Evolutionary conservation across 2,888 invertebrate species (phyloP).

Genomic region (Tetragnatha montana): DNA sequence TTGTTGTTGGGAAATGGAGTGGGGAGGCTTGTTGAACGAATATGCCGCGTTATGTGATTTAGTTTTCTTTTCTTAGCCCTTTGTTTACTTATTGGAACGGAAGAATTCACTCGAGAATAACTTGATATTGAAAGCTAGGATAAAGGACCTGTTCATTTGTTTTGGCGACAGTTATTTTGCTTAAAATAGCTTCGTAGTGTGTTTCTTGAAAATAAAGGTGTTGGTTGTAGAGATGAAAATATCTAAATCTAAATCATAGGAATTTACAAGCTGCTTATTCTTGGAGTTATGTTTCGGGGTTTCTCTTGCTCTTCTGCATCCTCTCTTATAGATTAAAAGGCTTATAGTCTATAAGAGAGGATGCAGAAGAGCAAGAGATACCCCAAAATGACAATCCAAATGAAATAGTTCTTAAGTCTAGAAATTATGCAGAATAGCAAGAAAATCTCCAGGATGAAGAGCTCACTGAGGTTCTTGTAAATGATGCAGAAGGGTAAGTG

Average conservation of each 20-base stretch:
- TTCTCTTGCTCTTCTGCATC: no score
- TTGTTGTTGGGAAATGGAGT: no score
- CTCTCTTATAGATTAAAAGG: no score
- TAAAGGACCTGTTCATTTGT: background rate
- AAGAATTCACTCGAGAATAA: no score
- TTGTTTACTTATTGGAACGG: background rate
- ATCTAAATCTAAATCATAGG: no score
- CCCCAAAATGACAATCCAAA: no score
- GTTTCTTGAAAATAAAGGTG: no score
- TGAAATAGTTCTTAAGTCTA: background rate
- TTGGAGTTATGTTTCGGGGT: no score
- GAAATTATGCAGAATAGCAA: background rate
- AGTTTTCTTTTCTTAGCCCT: background rate
- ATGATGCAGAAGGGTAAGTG: background rate
- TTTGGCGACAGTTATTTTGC: background rate
- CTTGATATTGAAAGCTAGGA: background rate
- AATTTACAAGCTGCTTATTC: no score
- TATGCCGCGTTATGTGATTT: background rate
- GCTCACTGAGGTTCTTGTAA: background rate
- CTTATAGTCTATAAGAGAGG: no score
- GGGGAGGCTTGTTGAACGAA: no score
- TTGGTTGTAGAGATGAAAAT: background rate
- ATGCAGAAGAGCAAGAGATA: background rate
- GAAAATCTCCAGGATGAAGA: background rate
- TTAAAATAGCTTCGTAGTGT: background rate